A percentile compares a stretch with the other conserved stretches of the same genome.
These are phyloP conservation scores for Scopus umbretta DNA, from an alignment of 2,113 vertebrate species.

Conservation along the genomic window DNA sequence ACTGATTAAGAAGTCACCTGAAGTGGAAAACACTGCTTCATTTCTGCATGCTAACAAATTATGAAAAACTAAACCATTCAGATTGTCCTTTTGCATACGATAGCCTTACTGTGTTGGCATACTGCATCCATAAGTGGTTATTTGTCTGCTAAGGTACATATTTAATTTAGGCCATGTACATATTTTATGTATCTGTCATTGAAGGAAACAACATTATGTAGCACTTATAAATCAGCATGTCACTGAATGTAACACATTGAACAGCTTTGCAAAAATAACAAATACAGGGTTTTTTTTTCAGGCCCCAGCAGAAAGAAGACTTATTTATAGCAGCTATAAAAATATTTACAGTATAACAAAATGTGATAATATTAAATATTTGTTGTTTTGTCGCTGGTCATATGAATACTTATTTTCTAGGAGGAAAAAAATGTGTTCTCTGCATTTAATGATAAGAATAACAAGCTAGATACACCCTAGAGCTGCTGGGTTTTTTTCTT, in stretches of 20 bases:
- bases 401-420: neutral
- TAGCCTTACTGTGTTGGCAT: neutral
- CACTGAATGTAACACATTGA: neutral
- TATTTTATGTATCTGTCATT: constrained; percentile 28
- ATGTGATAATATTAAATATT: constrained; percentile 7
- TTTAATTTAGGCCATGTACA: constrained; percentile 10
- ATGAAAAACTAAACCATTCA: neutral
- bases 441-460: neutral
- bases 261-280: constrained; percentile 1
- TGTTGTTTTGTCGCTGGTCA: neutral
- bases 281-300: neutral
- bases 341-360: constrained; percentile 25
- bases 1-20: constrained; percentile 39
- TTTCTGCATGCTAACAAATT: constrained; percentile 10
- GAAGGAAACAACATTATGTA: constrained; percentile 8
- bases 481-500: neutral
- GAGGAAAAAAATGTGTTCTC: neutral
- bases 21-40: constrained; percentile 31
- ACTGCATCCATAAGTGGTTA: neutral
- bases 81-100: neutral
- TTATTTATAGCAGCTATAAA: constrained; percentile 12
- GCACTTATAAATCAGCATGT: constrained; percentile 26
- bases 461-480: neutral
- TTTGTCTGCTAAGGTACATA: constrained; percentile 5
- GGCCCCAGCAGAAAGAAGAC: neutral